Evolutionary conservation across 2,113 vertebrate genomes (phyloP).

Genomic region (Osmerus mordax): DNA sequence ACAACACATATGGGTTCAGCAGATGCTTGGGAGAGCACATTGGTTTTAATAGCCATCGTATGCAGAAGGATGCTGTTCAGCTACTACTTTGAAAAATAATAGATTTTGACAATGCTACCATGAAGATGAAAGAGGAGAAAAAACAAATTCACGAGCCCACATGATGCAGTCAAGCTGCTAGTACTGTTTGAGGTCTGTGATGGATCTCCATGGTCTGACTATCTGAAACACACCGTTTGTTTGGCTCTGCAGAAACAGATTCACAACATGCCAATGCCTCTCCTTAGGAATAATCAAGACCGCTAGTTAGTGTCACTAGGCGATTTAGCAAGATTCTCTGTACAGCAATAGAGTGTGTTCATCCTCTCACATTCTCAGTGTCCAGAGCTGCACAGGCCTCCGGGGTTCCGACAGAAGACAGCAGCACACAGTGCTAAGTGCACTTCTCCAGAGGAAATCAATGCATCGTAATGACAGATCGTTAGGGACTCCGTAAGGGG

Average conservation of each 20-base stretch:
- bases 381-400: no score
- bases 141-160: constrained; percentile 8
- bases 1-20: constrained; percentile 62
- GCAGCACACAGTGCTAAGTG: no score
- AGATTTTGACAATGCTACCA: constrained; percentile 46
- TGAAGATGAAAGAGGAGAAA: constrained; percentile 23
- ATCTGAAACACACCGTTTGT: background rate
- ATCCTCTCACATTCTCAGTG: no score
- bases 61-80: constrained; percentile 51
- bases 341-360: no score
- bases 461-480: constrained; percentile 67
- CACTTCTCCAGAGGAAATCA: constrained; percentile 55
- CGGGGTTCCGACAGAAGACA: no score
- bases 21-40: constrained; percentile 68
- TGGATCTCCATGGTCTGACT: background rate
- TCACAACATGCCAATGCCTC: no score
- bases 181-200: background rate
- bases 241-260: no score
- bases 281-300: no score
- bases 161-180: background rate
- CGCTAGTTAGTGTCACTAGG: no score
- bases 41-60: constrained; percentile 62
- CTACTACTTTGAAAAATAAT: constrained; percentile 44
- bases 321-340: no score
- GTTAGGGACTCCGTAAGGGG: constrained; percentile 58